Evolutionary conservation across 2,113 vertebrate species (phyloP).

Genomic region (Onychorhynchus coronatus): DNA sequence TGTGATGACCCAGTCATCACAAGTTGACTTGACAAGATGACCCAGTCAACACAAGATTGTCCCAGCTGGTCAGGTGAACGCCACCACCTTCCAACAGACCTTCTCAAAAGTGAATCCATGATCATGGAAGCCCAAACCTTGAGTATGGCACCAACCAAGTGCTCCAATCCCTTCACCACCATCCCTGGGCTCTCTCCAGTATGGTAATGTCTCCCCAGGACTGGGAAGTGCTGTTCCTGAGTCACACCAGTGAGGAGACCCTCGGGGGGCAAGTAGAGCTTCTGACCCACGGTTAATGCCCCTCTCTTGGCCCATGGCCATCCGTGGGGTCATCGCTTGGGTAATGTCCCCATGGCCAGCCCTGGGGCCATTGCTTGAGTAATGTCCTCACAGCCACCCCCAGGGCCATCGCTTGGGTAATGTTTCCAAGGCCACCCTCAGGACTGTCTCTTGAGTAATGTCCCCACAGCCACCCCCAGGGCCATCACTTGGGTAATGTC

Average conservation of each 20-base stretch:
- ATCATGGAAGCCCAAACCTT: not conserved
- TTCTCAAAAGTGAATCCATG: not conserved
- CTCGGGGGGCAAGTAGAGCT: not conserved
- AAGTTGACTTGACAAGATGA: no score
- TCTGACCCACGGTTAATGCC: not conserved
- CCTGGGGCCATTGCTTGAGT: accelerated
- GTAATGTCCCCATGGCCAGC: not conserved
- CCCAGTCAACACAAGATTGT: no score
- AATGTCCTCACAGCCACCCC: not conserved
- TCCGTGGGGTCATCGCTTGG: accelerated
- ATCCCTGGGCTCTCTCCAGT: not conserved
- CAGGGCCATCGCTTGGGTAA: accelerated
- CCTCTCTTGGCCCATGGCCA: not conserved
- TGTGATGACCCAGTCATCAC: not conserved
- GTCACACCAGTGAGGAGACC: not conserved
- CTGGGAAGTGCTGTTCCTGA: not conserved
- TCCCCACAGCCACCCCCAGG: not conserved
- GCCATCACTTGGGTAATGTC: not conserved
- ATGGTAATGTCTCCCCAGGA: not conserved
- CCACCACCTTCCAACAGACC: not conserved
- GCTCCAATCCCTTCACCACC: not conserved
- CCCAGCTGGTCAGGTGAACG: not conserved
- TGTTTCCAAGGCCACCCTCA: no score
- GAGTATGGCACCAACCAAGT: not conserved
- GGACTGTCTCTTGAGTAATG: not conserved